A percentile compares a stretch with the other conserved stretches of the same genome.
These are phyloP conservation scores for Zele albiditarsus DNA, from an alignment of 2,888 invertebrate genomes.

Conservation along the genomic window DNA sequence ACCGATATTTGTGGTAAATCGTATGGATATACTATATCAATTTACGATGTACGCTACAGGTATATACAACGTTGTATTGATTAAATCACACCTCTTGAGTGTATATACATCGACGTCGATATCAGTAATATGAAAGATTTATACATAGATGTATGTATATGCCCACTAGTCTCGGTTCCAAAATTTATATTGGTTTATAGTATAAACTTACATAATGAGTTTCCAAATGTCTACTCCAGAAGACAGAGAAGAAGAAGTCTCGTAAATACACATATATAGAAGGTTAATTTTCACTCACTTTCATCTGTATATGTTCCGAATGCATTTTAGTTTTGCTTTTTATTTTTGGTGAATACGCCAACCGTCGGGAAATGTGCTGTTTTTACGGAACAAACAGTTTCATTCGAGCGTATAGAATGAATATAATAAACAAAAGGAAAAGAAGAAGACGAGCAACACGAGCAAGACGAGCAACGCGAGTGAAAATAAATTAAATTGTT, in stretches of 20 bases:
- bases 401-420: slow-evolving; percentile 20
- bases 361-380: slow-evolving; percentile 24
- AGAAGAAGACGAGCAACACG: background rate
- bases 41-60: background rate
- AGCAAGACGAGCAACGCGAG: background rate
- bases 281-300: background rate
- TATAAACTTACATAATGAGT: no score
- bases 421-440: background rate
- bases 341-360: background rate
- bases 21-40: slow-evolving; percentile 15
- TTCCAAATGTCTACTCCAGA: no score
- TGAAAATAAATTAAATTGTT: slow-evolving; percentile 35
- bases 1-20: slow-evolving; percentile 28
- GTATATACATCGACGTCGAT: background rate
- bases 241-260: background rate
- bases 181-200: no score
- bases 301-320: background rate
- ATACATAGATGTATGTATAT: background rate
- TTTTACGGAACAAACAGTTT: slow-evolving; percentile 33
- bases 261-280: background rate
- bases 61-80: slow-evolving; percentile 14
- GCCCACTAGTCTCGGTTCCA: background rate
- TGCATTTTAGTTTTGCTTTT: slow-evolving; percentile 25
- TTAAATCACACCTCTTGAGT: slow-evolving; percentile 13
- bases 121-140: background rate